Conservation (phyloP, 2,888 invertebrate genomes). For the Gandaritis pyraliata region DNA sequence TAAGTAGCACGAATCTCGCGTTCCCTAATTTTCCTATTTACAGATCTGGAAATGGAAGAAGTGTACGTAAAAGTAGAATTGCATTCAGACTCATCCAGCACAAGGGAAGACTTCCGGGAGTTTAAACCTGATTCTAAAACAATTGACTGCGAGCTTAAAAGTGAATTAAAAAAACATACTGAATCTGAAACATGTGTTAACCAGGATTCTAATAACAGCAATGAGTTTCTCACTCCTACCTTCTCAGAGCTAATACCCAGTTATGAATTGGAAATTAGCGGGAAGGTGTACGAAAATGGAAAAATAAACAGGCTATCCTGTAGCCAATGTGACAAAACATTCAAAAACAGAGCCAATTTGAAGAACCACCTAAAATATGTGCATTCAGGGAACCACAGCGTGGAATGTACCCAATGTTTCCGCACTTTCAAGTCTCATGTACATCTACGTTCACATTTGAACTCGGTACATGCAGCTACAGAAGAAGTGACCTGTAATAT, state of each 20-base stretch:
- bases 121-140: neutral
- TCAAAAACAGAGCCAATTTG: slow-evolving; percentile 49
- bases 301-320: slow-evolving; percentile 49
- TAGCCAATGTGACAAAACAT: slow-evolving; percentile 44
- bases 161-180: neutral
- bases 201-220: neutral
- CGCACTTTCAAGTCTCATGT: slow-evolving; percentile 50
- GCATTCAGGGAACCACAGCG: slow-evolving; percentile 45
- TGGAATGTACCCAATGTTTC: slow-evolving; percentile 50
- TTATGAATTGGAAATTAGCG: slow-evolving; percentile 31
- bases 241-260: slow-evolving; percentile 1
- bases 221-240: neutral
- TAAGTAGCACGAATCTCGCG: too few species aligned
- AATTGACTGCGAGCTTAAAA: too few species aligned
- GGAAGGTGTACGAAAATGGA: slow-evolving; percentile 52
- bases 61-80: slow-evolving; percentile 28
- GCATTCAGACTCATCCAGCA: neutral
- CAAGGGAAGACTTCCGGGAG: neutral
- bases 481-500: slow-evolving; percentile 44
- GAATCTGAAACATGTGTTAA: neutral
- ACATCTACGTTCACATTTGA: slow-evolving; percentile 49
- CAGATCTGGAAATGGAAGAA: slow-evolving; percentile 29
- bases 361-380: slow-evolving; percentile 49
- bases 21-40: too few species aligned
- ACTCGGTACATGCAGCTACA: slow-evolving; percentile 46